These are phyloP conservation scores for Crocuta crocuta DNA, from an alignment of 2,113 vertebrate species.

Conservation along the genomic window DNA sequence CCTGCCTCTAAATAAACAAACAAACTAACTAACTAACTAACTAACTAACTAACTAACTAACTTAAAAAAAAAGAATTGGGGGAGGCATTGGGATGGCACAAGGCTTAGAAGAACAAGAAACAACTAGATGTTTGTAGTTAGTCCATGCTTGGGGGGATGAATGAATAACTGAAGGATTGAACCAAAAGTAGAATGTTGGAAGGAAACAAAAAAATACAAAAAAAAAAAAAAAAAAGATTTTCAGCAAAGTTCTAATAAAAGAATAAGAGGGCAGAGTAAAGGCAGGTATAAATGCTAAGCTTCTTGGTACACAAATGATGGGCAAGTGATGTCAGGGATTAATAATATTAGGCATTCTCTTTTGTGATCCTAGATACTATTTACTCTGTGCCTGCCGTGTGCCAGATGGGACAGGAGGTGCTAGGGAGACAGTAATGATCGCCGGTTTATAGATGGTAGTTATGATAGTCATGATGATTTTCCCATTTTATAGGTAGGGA, in stretches of 20 bases:
- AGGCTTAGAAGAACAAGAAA: background rate
- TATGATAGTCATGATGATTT: background rate
- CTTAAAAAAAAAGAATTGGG: too few species aligned
- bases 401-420: background rate
- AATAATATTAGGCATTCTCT: background rate
- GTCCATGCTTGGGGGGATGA: background rate
- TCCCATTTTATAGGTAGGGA: background rate
- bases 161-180: background rate
- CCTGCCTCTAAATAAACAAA: too few species aligned
- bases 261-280: background rate
- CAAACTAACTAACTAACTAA: too few species aligned
- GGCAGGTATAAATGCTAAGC: background rate
- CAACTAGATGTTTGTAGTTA: background rate
- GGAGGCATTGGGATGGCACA: background rate
- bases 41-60: too few species aligned
- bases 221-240: background rate
- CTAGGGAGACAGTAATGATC: background rate
- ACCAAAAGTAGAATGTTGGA: background rate
- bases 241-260: background rate
- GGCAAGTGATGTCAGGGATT: background rate
- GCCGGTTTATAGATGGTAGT: background rate
- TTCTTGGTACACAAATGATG: background rate
- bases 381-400: background rate
- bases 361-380: background rate
- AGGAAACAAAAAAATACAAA: constrained; percentile 3